Conservation (phyloP, 2,797 vertebrate species). For the Mycteria americana region DNA sequence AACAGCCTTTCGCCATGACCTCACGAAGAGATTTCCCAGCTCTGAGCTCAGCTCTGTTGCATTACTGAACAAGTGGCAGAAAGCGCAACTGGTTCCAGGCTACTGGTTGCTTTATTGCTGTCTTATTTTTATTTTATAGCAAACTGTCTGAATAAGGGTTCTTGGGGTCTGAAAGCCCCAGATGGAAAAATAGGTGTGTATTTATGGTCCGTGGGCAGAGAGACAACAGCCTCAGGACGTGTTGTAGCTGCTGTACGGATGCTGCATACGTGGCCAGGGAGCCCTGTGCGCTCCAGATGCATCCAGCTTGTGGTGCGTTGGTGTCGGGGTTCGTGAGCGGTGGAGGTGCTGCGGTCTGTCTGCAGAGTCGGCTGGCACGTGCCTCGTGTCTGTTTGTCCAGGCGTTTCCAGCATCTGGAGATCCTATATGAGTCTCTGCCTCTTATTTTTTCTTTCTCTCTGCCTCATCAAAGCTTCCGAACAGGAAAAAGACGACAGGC, state of each 20-base stretch:
- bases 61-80: constrained; percentile 13
- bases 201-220: neutral
- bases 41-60: neutral
- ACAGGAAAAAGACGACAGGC: neutral
- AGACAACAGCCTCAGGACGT: fast-evolving
- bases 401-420: neutral
- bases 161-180: neutral
- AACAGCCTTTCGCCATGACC: constrained; percentile 31
- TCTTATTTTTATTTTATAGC: neutral
- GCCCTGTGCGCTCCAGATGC: neutral
- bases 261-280: neutral
- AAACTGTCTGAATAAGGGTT: neutral
- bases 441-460: neutral
- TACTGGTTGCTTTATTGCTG: neutral
- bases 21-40: constrained; percentile 28
- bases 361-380: neutral
- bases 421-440: neutral
- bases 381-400: neutral
- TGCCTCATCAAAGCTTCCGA: neutral
- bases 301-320: neutral
- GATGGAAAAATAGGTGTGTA: neutral
- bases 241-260: neutral
- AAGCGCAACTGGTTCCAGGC: neutral
- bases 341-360: neutral
- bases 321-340: neutral